Percentiles rank a stretch among this genome's conserved stretches.
Evolutionary conservation across 2,797 vertebrate species (phyloP).

Genomic region (Diplodus sargus): DNA sequence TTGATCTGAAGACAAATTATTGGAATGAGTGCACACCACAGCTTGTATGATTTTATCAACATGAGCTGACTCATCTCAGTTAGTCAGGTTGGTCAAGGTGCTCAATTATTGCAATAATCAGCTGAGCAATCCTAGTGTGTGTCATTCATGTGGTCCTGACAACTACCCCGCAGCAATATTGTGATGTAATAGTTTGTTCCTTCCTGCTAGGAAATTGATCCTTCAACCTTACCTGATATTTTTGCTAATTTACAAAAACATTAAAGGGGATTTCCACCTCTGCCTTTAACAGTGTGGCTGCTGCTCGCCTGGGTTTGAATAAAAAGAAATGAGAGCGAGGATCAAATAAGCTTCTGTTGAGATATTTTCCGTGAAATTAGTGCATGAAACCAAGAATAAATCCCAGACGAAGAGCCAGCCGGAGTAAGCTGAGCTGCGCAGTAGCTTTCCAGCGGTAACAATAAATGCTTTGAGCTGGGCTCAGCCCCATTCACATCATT

Average conservation of each 20-base stretch:
- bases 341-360: slow-evolving; percentile 13
- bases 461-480: slow-evolving; percentile 38
- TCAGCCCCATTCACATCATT: slow-evolving; percentile 19
- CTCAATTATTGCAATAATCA: slow-evolving; percentile 13
- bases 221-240: slow-evolving; percentile 9
- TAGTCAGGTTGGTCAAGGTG: not conserved
- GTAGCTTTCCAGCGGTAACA: slow-evolving; percentile 7
- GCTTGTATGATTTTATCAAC: not conserved
- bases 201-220: slow-evolving; percentile 17
- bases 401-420: not conserved
- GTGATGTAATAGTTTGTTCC: slow-evolving; percentile 3
- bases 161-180: not conserved
- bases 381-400: slow-evolving; percentile 9
- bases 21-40: not conserved
- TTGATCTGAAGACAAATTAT: not conserved
- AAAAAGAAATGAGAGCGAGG: not conserved
- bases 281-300: not conserved
- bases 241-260: slow-evolving; percentile 15
- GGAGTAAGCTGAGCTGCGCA: not conserved
- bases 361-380: slow-evolving; percentile 32
- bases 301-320: not conserved
- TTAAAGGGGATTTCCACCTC: slow-evolving; percentile 9
- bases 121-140: not conserved
- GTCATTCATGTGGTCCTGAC: not conserved
- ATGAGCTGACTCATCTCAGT: not conserved